A percentile compares a stretch with the other conserved stretches of the same genome.
Conservation (phyloP, 2,113 vertebrate genomes). For the Sciurus niger region DNA sequence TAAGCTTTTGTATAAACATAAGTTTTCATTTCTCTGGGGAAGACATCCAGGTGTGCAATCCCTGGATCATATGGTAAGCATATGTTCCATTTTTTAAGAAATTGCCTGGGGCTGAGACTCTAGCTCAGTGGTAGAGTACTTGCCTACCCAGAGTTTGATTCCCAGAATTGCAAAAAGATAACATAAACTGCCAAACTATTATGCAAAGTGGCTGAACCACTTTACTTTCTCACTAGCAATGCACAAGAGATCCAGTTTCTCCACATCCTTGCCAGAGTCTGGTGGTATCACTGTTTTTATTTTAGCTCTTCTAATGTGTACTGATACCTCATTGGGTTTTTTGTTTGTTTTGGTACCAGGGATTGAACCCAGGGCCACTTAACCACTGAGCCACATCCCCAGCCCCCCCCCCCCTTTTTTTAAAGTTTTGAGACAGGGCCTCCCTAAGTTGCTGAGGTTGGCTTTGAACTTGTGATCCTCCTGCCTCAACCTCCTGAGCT, state of each 20-base stretch:
- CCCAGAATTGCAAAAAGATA: neutral
- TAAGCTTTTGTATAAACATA: neutral
- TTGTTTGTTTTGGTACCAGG: neutral
- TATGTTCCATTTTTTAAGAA: neutral
- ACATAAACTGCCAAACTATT: neutral
- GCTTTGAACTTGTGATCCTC: neutral
- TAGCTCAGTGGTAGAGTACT: neutral
- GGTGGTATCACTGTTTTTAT: neutral
- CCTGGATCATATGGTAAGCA: neutral
- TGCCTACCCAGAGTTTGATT: too few species aligned
- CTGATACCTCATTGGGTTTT: neutral
- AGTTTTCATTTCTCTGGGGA: neutral
- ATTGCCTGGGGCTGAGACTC: neutral
- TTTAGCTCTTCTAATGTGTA: neutral
- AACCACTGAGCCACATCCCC: neutral
- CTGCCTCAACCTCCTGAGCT: too few species aligned
- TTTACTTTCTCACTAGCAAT: neutral
- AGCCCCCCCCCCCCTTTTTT: neutral
- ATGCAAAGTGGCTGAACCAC: neutral
- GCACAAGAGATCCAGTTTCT: neutral
- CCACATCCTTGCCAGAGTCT: too few species aligned
- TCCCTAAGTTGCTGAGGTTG: neutral
- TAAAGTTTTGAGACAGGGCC: neutral
- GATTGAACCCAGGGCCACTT: neutral
- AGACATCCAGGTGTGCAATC: neutral